Evolutionary conservation across 2,888 invertebrate species (phyloP).

Genomic region (Agrochola litura): DNA sequence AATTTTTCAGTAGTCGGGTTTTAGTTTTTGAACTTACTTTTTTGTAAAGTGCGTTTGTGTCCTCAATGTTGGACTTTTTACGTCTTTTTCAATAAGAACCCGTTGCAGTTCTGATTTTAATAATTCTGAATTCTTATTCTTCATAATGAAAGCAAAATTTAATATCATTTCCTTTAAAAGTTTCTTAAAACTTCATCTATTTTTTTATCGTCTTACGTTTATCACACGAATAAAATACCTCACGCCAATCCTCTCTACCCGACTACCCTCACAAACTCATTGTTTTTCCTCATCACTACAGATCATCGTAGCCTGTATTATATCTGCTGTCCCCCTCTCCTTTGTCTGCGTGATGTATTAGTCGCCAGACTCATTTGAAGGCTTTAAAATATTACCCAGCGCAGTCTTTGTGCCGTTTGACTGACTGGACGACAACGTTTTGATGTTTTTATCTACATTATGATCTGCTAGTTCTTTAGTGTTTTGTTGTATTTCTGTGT

Average conservation of each 20-base stretch:
- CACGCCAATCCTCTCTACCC: conserved; percentile 17
- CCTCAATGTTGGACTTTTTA: too few relatives aligned
- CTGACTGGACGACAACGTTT: conserved; percentile 36
- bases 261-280: conserved; percentile 21
- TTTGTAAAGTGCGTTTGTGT: too few relatives aligned
- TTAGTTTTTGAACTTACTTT: too few relatives aligned
- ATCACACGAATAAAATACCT: neutral
- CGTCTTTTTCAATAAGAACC: too few relatives aligned
- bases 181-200: too few relatives aligned
- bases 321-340: conserved; percentile 42
- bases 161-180: neutral
- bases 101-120: too few relatives aligned
- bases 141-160: too few relatives aligned
- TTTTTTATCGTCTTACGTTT: neutral
- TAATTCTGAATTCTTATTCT: too few relatives aligned
- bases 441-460: conserved; percentile 19
- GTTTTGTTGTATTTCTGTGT: too few relatives aligned
- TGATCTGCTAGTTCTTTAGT: neutral
- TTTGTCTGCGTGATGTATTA: conserved; percentile 73
- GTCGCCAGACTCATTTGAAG: conserved; percentile 64
- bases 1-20: too few relatives aligned
- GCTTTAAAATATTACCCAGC: conserved; percentile 63
- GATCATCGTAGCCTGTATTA: conserved; percentile 52
- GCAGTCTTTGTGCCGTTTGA: conserved; percentile 32
- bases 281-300: conserved; percentile 45